Evolutionary conservation across 64 coral and sea anemone genomes (phyloP).

Genomic region (Catalaphyllia jardinei): DNA sequence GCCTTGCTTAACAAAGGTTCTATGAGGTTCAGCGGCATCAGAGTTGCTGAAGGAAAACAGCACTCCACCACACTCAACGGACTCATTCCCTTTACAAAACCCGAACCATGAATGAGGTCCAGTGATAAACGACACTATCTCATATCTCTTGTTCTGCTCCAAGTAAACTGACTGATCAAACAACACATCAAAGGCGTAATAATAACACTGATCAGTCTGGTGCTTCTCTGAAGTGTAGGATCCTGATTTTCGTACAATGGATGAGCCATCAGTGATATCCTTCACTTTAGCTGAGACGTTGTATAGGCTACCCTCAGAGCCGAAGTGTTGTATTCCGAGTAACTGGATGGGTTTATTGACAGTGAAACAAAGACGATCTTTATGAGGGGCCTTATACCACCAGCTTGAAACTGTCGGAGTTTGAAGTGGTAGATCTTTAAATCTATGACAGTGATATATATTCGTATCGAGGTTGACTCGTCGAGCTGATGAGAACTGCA

Average conservation of each 20-base stretch:
- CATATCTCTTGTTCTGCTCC: neutral
- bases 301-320: neutral
- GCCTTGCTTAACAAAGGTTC: neutral
- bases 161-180: neutral
- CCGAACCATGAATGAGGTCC: neutral
- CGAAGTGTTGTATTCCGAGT: neutral
- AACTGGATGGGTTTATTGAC: neutral
- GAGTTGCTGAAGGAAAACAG: neutral
- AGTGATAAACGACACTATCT: neutral
- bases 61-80: neutral
- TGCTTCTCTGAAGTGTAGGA: neutral
- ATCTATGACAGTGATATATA: no score
- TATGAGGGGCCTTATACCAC: neutral
- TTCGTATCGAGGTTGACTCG: no score
- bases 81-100: neutral
- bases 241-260: neutral
- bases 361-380: neutral
- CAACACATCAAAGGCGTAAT: slow-evolving; percentile 21
- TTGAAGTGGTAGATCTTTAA: neutral
- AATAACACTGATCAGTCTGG: neutral
- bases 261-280: neutral
- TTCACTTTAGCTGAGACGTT: neutral
- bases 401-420: neutral
- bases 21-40: neutral
- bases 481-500: neutral